A percentile compares a stretch with the other conserved stretches of the same genome.
phyloP scores from a whole-genome alignment of 2,113 vertebrate genomes.

The Vidua macroura region DNA sequence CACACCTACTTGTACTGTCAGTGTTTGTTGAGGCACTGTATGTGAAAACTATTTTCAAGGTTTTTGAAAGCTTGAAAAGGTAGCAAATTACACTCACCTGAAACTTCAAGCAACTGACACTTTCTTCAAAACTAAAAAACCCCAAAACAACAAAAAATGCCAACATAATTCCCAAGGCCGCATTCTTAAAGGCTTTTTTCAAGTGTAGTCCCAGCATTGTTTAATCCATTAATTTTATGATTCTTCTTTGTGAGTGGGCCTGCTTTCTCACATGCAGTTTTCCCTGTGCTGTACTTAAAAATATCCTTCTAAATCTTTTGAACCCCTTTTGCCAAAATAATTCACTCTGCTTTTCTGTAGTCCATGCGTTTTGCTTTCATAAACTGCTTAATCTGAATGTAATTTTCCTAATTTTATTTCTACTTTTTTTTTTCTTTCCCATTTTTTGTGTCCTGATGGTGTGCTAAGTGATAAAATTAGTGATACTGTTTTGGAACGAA shows the following conservation, averaged over 20 bases:
- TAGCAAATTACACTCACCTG: background rate
- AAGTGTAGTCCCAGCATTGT: background rate
- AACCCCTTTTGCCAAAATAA: background rate
- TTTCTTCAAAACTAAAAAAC: background rate
- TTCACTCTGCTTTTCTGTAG: background rate
- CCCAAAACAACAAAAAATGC: background rate
- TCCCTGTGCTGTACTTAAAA: background rate
- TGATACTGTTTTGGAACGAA: background rate
- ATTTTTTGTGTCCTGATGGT: background rate
- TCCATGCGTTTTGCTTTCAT: background rate
- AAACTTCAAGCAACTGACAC: background rate
- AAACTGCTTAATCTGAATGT: background rate
- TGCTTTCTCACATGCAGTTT: background rate
- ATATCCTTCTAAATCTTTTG: constrained; percentile 3
- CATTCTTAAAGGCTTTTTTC: background rate
- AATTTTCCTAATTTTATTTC: background rate
- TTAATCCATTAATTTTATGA: constrained; percentile 6
- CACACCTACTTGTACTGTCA: background rate
- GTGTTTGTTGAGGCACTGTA: background rate
- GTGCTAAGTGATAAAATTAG: background rate
- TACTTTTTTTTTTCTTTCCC: background rate
- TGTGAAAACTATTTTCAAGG: background rate
- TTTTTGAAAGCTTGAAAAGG: background rate
- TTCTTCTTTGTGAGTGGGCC: background rate
- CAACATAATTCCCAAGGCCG: background rate